These are phyloP conservation scores for Coecobrya sp. DNA, from an alignment of 2,888 invertebrate genomes.

Conservation along the genomic window DNA sequence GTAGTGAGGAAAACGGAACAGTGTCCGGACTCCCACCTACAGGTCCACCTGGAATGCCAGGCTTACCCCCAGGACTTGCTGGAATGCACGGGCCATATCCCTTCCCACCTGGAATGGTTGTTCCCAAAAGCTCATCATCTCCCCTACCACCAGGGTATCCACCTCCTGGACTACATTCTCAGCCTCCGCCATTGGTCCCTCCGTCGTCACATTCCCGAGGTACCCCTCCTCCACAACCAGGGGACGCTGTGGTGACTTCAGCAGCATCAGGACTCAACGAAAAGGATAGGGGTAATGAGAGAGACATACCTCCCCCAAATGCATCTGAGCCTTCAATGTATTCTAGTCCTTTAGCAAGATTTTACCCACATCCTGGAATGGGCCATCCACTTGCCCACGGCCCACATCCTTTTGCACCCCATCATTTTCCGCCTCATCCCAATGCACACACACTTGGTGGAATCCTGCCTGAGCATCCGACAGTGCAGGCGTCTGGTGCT, in stretches of 20 bases:
- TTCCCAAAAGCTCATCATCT: constrained; percentile 81
- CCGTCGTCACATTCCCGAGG: constrained; percentile 73
- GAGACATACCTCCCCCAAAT: constrained; percentile 60
- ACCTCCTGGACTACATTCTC: constrained; percentile 79
- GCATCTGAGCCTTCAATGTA: constrained; percentile 80
- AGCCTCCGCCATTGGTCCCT: constrained; percentile 73
- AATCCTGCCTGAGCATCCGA: constrained; percentile 79
- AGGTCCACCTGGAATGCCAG: constrained; percentile 24
- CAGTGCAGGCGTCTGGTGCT: constrained; percentile 57
- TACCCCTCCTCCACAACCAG: constrained; percentile 73
- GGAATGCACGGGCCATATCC: constrained; percentile 79
- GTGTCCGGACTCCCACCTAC: constrained; percentile 33
- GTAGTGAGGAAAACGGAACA: constrained; percentile 66
- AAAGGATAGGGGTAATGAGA: constrained; percentile 81
- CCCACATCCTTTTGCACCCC: constrained; percentile 79
- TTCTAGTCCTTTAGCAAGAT: constrained; percentile 86
- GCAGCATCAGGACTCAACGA: constrained; percentile 73
- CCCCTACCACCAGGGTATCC: constrained; percentile 77
- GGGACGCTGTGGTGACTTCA: constrained; percentile 85
- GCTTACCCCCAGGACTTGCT: constrained; percentile 41
- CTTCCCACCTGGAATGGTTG: constrained; percentile 78
- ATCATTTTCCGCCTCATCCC: constrained; percentile 80
- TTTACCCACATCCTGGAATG: constrained; percentile 82
- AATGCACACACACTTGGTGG: constrained; percentile 81
- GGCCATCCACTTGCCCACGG: constrained; percentile 75